A percentile compares a stretch with the other conserved stretches of the same genome.
These are phyloP conservation scores for Halichoerus grypus DNA, from an alignment of 2,113 vertebrate genomes.

Conservation along the genomic window DNA sequence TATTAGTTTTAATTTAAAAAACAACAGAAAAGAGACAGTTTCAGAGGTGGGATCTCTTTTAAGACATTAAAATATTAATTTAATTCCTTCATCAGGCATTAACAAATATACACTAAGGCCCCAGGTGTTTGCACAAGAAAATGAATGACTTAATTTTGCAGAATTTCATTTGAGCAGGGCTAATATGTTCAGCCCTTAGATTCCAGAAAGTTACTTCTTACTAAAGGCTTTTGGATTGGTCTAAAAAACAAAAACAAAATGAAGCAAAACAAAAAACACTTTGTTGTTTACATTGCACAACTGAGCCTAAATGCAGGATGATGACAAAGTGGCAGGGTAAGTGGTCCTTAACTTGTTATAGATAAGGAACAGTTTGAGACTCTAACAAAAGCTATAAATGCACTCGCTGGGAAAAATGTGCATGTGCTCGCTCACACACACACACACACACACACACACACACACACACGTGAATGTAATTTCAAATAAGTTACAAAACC, in stretches of 20 bases:
- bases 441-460: not conserved
- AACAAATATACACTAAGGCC: not conserved
- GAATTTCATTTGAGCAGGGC: not conserved
- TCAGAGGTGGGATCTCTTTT: not conserved
- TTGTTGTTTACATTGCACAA: not conserved
- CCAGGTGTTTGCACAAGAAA: not conserved
- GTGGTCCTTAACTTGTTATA: not conserved
- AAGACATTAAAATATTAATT: not conserved
- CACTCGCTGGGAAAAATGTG: not conserved
- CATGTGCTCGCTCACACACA: fast-evolving
- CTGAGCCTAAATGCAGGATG: not conserved
- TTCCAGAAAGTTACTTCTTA: not conserved
- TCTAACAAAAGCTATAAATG: not conserved
- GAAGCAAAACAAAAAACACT: not conserved
- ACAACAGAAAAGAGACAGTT: not conserved
- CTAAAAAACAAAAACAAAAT: not conserved
- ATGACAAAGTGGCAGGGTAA: not conserved
- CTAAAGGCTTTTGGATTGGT: not conserved
- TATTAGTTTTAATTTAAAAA: not conserved
- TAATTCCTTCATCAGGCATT: not conserved
- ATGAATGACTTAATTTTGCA: not conserved
- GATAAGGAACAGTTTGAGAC: not conserved
- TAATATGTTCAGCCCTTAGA: not conserved
- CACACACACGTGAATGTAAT: not conserved
- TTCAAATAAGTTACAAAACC: not conserved